Conservation (phyloP, 2,797 vertebrate genomes). For the Vireo griseus region DNA sequence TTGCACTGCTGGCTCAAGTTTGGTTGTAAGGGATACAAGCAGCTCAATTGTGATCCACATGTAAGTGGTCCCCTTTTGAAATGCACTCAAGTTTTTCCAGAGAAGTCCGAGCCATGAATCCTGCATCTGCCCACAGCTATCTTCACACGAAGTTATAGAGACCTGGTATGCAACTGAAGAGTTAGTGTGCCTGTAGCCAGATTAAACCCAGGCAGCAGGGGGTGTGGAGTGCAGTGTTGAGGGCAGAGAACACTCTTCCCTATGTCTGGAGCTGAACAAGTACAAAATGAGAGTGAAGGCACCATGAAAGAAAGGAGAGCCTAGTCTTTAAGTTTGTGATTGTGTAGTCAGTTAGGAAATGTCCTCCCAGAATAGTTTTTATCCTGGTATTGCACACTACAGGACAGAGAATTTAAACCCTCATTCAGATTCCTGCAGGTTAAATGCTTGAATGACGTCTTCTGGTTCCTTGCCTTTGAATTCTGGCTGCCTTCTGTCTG, state of each 20-base stretch:
- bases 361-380: background rate
- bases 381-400: fast-evolving
- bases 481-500: background rate
- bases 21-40: background rate
- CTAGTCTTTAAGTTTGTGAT: background rate
- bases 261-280: background rate
- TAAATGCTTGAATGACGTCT: background rate
- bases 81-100: background rate
- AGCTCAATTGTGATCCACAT: background rate
- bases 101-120: background rate
- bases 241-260: background rate
- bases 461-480: background rate
- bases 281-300: background rate
- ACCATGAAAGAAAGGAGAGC: background rate
- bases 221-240: fast-evolving
- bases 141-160: background rate
- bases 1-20: fast-evolving
- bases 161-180: background rate
- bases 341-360: background rate
- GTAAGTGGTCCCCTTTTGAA: background rate
- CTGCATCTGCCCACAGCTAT: background rate
- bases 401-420: background rate
- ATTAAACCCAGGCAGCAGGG: background rate
- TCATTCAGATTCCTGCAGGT: background rate
- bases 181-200: background rate